Evolutionary conservation across 2,888 invertebrate genomes (phyloP), one percentile per base, ranked within the genome.

Genomic region (Ischnura elegans): DNA sequence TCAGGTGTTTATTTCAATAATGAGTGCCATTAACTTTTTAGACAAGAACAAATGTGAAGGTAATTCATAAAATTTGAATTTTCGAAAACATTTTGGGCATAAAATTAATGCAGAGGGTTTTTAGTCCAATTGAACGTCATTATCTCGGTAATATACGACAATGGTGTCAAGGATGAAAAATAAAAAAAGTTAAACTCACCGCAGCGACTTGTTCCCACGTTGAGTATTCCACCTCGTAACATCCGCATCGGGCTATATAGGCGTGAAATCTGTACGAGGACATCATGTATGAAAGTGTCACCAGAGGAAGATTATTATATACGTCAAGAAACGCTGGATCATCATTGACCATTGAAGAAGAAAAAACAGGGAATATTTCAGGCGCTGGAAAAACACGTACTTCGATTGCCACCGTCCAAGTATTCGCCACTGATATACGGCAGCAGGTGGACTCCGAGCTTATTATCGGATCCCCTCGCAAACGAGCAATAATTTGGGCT

Each of bases 401-500:
- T 76, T 36, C 29, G 36, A 76, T 76, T 36, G 10, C 36, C 76
- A 29, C 76, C 61, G n/a, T 36, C 13, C 76, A 6, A 76, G 16
- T 76, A 76, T 76, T 36, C 29, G 10, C 76, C 29, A 29, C 8
- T 36, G 76, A 76, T 76, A 16, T 36, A 76, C 76, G 76, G 36
- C 76, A n/a, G 76, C 76, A 36, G 76, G 76, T 76, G 76, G 76
- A 0, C 61, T 61, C 61, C 25, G 36, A 76, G 25, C 76, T 10
- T 76, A 76, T 76, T 76, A 76, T 76, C 36, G 29, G 76, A 76
- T 76, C 76, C 76, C 76, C 29, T 29, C 76, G 76, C 29, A 36
- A 76, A 76, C 76, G 76, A 76, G 76, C 76, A 76, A 76, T 76
- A 76, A 76, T 76, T 76, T 36, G 76, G 76, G 5, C 76, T 76